Evolutionary conservation across 1,140 invertebrate species (phyloP).

Genomic region (Musca vetustissima): DNA sequence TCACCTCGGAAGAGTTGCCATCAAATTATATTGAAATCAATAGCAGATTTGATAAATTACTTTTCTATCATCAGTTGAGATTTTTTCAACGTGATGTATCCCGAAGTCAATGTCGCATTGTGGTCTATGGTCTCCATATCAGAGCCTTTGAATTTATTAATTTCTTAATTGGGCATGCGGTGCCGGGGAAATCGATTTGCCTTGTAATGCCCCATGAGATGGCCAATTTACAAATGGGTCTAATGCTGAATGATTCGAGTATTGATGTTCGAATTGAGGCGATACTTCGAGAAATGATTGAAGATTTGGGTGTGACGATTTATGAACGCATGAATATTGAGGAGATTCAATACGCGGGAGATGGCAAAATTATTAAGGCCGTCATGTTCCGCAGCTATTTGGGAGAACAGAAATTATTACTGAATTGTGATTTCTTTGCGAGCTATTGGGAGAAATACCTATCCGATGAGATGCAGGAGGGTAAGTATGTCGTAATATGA

Average conservation of each 20-base stretch:
- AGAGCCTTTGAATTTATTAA: constrained; percentile 39
- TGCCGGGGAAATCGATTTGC: constrained; percentile 4
- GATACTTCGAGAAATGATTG: constrained; percentile 36
- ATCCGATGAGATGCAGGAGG: neutral
- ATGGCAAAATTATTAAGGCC: neutral
- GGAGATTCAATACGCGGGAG: constrained; percentile 27
- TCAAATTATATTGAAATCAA: constrained; percentile 43
- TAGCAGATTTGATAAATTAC: constrained; percentile 36
- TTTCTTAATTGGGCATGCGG: constrained; percentile 38
- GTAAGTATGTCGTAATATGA: too few relatives aligned
- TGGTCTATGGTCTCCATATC: constrained; percentile 40
- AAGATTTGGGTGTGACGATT: constrained; percentile 29
- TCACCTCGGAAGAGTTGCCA: constrained; percentile 8
- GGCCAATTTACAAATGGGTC: neutral
- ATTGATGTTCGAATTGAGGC: constrained; percentile 36
- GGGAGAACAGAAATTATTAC: neutral
- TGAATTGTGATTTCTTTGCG: constrained; percentile 44
- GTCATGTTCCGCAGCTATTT: constrained; percentile 33
- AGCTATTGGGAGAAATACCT: constrained; percentile 36
- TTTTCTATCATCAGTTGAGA: constrained; percentile 40
- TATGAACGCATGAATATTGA: constrained; percentile 28
- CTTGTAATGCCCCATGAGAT: constrained; percentile 31
- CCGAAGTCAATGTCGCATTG: constrained; percentile 27
- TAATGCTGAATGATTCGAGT: constrained; percentile 29
- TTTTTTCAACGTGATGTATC: constrained; percentile 23